Evolutionary conservation across 2,797 vertebrate species (phyloP), one percentile per base, ranked within the genome.

Genomic region (Sciurus vulgaris): DNA sequence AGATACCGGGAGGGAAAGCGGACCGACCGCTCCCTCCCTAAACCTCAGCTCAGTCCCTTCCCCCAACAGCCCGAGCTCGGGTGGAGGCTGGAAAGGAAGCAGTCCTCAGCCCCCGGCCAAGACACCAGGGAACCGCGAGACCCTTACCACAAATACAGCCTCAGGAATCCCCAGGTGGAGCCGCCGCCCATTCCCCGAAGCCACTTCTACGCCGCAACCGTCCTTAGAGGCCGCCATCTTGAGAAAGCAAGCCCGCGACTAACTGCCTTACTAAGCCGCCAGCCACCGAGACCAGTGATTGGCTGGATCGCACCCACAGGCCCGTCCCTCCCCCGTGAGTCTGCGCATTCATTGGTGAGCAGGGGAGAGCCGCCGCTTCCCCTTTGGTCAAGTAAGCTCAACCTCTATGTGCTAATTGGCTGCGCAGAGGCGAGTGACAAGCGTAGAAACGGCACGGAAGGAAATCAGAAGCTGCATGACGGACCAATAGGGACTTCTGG

Each of bases 121-220:
- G 73, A 85, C 67, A 85, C 28, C 76, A 72, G 79, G 24, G 22
- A 8, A 10, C 44, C 78, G 86, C 87, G 28, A 4, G 76, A 56
- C 61, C 97, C 99, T 98, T 98, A 99, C 99, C 99, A 99, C 99
- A 97, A 99, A 99, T 51, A 99, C 98, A 0, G 99, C 99, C 97
- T 99, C 99, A 0, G 99, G 99, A 94, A 99, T 99, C 5, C 99
- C 99, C 44, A 99, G 98, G 65, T 99, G 99, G 86, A 99, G 98
- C 90, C 99, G 99, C 98, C 98, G 99, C 67, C 97, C 98, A 70
- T 98, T 98, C 95, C 98, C 98, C 11, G 96, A 96, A 30, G 98
- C 98, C 97, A 97, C 98, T 97, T 98, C 99, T 28, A 26, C 7
- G 0, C 47, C 56, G 28, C 84, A 38, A 26, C 28, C 56, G 0